A percentile compares a stretch with the other conserved stretches of the same genome.
These are phyloP conservation scores for Brachionus rotundiformis DNA, from an alignment of 1,140 invertebrate species.

Conservation along the genomic window DNA sequence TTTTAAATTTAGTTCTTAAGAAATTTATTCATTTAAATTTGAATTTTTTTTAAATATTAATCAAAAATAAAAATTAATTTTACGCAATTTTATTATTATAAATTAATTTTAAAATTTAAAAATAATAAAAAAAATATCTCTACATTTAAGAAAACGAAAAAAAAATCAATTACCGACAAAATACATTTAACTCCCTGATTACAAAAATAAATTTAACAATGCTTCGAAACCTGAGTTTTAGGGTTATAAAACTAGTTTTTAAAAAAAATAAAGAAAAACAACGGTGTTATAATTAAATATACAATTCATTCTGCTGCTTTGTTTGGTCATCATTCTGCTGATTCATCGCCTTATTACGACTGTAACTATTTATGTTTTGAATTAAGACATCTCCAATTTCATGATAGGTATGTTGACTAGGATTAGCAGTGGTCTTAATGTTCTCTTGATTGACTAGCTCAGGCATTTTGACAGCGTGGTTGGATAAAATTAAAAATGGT, in stretches of 20 bases:
- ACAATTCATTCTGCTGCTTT: conserved; percentile 13
- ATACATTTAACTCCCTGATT: conserved; percentile 10
- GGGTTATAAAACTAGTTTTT: too few species aligned
- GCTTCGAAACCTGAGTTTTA: not conserved
- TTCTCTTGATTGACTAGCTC: conserved; percentile 10
- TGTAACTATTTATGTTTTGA: not conserved
- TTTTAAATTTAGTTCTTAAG: too few species aligned
- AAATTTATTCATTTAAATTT: too few species aligned
- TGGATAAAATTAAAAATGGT: not conserved
- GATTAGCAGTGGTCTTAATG: not conserved
- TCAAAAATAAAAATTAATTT: not conserved
- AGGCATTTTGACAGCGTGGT: not conserved
- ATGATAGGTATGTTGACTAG: conserved; percentile 42
- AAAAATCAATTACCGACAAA: not conserved
- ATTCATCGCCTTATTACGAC: not conserved
- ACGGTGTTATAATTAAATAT: conserved; percentile 43
- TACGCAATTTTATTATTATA: not conserved
- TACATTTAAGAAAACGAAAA: not conserved
- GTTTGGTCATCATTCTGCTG: not conserved
- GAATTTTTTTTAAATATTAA: too few species aligned
- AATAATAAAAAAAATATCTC: not conserved
- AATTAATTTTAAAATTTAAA: not conserved
- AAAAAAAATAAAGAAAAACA: conserved; percentile 29
- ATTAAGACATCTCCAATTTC: conserved; percentile 43
- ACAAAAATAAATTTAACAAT: conserved; percentile 17